phyloP scores from a whole-genome alignment of 1,140 invertebrate genomes.

The Papilio xuthus region DNA sequence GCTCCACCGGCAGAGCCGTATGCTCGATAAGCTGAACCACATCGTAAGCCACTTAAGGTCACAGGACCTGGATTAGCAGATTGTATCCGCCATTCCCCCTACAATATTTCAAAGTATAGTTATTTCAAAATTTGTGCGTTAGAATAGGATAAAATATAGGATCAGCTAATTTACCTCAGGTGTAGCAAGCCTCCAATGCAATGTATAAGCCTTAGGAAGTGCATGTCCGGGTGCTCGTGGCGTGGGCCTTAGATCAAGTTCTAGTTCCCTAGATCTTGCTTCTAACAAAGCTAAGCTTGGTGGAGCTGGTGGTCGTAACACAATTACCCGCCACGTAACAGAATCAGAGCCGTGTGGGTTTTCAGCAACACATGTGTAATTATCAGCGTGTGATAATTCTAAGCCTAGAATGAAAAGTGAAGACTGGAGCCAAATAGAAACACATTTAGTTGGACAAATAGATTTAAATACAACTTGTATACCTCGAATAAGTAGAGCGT shows the following conservation, averaged over 20 bases:
- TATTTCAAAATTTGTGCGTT: not conserved
- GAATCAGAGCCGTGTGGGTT: slow-evolving; percentile 93
- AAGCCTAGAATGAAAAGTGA: slow-evolving; percentile 60
- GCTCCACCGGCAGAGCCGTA: slow-evolving; percentile 73
- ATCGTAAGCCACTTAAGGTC: slow-evolving; percentile 64
- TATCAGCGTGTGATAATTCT: slow-evolving; percentile 87
- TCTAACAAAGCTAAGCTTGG: slow-evolving; percentile 84
- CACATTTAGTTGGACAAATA: not conserved
- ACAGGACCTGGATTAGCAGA: slow-evolving; percentile 66
- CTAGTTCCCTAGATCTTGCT: slow-evolving; percentile 83
- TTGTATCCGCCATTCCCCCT: slow-evolving; percentile 76
- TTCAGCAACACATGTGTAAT: slow-evolving; percentile 92
- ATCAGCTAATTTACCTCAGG: slow-evolving; percentile 62
- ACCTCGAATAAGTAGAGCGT: slow-evolving; percentile 84
- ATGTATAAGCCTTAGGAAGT: slow-evolving; percentile 63
- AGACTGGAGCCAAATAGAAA: slow-evolving; percentile 19
- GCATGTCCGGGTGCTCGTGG: slow-evolving; percentile 70
- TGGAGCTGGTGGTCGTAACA: slow-evolving; percentile 87
- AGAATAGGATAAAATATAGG: slow-evolving; percentile 7
- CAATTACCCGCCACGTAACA: slow-evolving; percentile 89
- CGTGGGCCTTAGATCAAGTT: slow-evolving; percentile 84
- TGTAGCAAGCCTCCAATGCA: slow-evolving; percentile 73
- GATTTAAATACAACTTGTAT: slow-evolving; percentile 43
- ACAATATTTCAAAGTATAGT: slow-evolving; percentile 40
- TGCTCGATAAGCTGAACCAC: slow-evolving; percentile 72